A percentile compares a stretch with the other conserved stretches of the same genome.
Evolutionary conservation across 2,113 vertebrate species (phyloP).

Genomic region (Maccullochella peelii): DNA sequence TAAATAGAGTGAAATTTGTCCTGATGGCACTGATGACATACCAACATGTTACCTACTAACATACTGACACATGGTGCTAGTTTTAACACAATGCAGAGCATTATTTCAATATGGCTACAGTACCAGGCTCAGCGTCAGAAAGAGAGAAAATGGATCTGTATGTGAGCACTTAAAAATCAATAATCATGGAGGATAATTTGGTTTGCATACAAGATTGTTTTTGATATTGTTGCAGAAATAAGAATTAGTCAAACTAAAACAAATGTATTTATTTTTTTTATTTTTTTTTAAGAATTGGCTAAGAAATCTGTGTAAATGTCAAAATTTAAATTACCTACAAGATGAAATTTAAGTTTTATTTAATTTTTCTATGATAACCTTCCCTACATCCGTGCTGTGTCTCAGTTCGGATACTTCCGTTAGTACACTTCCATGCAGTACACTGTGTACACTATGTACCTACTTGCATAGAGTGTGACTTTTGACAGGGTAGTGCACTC

Average conservation of each 20-base stretch:
- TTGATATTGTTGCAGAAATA: neutral
- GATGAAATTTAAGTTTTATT: neutral
- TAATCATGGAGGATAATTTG: neutral
- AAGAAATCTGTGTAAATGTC: neutral
- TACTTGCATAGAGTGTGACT: too few relatives aligned
- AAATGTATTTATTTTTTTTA: too few relatives aligned
- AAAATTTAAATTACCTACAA: neutral
- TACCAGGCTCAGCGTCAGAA: neutral
- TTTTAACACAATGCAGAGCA: conserved; percentile 14
- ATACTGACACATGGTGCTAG: conserved; percentile 13
- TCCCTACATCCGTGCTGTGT: neutral
- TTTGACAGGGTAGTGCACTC: too few relatives aligned
- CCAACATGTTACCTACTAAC: neutral
- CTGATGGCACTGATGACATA: conserved; percentile 18
- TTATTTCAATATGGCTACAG: neutral
- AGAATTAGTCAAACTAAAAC: neutral
- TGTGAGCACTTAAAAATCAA: neutral
- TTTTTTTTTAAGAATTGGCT: neutral
- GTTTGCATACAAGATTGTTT: neutral
- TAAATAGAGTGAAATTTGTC: conserved; percentile 32
- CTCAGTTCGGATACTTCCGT: too few relatives aligned
- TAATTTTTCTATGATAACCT: neutral
- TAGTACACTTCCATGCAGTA: too few relatives aligned
- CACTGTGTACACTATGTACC: too few relatives aligned
- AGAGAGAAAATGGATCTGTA: neutral